Evolutionary conservation across 2,797 vertebrate genomes (phyloP).

Genomic region (Pelodytes ibericus): DNA sequence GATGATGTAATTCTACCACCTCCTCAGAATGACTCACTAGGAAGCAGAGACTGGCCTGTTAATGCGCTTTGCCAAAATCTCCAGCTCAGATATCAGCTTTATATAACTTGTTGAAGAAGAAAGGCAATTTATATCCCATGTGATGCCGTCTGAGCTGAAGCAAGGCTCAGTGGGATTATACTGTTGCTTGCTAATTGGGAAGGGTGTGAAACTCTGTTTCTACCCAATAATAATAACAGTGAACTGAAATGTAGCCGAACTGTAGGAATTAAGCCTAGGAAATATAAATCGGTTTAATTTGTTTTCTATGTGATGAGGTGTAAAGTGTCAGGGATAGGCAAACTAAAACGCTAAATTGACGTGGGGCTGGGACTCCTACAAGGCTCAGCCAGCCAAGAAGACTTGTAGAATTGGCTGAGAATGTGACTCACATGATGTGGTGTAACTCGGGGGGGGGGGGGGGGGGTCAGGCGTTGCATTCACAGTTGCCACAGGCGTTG

Average conservation of each 20-base stretch:
- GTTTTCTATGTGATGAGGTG: conserved; percentile 38
- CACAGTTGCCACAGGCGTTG: no score
- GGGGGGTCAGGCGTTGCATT: no score
- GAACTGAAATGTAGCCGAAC: conserved; percentile 40
- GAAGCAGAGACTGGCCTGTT: conserved; percentile 12
- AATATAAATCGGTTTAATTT: conserved; percentile 18
- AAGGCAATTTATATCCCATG: conserved; percentile 45
- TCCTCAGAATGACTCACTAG: conserved; percentile 57
- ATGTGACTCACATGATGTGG: no score
- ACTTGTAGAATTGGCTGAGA: no score
- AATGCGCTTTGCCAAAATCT: conserved; percentile 49
- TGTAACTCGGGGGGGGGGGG: no score
- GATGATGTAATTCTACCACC: conserved; percentile 58
- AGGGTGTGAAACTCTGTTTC: conserved; percentile 28
- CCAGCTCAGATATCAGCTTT: conserved; percentile 51
- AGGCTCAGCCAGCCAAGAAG: no score
- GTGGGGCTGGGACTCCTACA: no score
- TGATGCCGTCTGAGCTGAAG: conserved; percentile 44
- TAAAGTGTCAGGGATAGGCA: conserved; percentile 23
- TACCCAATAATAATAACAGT: conserved; percentile 16
- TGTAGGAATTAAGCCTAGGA: conserved; percentile 28
- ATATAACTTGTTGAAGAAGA: conserved; percentile 53
- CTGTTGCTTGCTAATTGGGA: conserved; percentile 40
- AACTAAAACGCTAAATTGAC: no score
- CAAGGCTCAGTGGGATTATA: conserved; percentile 45